Conservation (phyloP, 1,140 invertebrate genomes). For the Apis dorsata region DNA sequence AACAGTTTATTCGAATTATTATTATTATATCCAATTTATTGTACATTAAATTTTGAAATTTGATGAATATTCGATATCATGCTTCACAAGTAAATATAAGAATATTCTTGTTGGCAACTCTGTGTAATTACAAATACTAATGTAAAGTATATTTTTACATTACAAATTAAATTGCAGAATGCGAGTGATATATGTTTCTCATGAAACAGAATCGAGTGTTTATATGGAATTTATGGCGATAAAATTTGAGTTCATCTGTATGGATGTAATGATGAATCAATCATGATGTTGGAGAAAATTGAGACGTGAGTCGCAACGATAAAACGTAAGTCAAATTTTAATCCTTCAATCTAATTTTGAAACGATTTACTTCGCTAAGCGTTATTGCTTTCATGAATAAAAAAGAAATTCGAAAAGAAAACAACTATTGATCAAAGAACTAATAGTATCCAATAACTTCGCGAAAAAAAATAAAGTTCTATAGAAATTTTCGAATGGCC, state of each 20-base stretch:
- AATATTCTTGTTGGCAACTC: neutral
- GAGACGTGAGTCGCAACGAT: accelerated
- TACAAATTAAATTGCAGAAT: neutral
- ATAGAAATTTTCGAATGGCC: neutral
- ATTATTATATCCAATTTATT: neutral
- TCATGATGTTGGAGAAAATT: neutral
- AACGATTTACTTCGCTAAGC: neutral
- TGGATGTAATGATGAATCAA: neutral
- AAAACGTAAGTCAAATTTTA: neutral
- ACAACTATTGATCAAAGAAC: neutral
- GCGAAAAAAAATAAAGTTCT: conserved; percentile 33
- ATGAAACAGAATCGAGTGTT: too few species aligned
- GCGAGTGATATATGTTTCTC: neutral
- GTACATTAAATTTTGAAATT: neutral
- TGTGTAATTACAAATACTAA: neutral
- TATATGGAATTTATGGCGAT: neutral
- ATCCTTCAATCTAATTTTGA: neutral
- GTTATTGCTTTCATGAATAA: too few species aligned
- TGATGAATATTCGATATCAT: neutral
- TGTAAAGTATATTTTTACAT: neutral
- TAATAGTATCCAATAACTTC: neutral
- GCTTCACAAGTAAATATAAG: neutral
- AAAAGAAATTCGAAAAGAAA: too few species aligned
- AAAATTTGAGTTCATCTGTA: neutral
- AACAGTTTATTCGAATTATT: neutral